Evolutionary conservation across 2,888 invertebrate species (phyloP).

Genomic region (Cosmorhoe ocellata): DNA sequence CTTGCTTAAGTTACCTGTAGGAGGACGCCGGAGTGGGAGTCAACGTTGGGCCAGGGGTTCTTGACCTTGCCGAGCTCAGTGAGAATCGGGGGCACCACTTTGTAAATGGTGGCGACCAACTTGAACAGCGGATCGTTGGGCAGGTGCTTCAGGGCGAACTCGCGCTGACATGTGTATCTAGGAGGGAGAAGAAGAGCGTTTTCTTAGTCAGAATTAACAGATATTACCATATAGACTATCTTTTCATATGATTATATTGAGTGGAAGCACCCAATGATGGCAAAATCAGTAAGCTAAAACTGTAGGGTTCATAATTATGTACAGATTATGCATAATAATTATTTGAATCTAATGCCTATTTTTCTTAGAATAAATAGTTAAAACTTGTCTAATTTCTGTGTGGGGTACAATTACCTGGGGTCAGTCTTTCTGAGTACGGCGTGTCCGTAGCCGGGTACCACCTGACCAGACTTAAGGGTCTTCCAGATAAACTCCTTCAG

Average conservation of each 20-base stretch:
- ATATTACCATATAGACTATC: too few relatives aligned
- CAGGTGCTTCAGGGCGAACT: constrained; percentile 96
- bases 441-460: constrained; percentile 98
- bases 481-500: constrained; percentile 99
- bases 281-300: too few relatives aligned
- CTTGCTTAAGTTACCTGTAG: constrained; percentile 88
- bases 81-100: constrained; percentile 95
- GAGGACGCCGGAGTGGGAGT: constrained; percentile 97
- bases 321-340: too few relatives aligned
- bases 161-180: constrained; percentile 94
- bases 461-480: constrained; percentile 96
- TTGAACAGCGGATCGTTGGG: constrained; percentile 96
- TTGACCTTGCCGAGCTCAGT: constrained; percentile 97
- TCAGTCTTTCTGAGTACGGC: constrained; percentile 98
- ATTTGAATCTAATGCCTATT: too few relatives aligned
- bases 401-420: constrained; percentile 84
- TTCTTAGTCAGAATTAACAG: too few relatives aligned
- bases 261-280: too few relatives aligned
- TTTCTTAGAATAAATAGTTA: too few relatives aligned
- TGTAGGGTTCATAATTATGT: too few relatives aligned
- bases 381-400: too few relatives aligned
- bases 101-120: constrained; percentile 94
- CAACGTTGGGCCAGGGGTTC: constrained; percentile 99
- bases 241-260: too few relatives aligned
- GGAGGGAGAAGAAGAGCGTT: background rate